Conservation (phyloP, 2,797 vertebrate genomes). For the Molossus alvarezi region DNA sequence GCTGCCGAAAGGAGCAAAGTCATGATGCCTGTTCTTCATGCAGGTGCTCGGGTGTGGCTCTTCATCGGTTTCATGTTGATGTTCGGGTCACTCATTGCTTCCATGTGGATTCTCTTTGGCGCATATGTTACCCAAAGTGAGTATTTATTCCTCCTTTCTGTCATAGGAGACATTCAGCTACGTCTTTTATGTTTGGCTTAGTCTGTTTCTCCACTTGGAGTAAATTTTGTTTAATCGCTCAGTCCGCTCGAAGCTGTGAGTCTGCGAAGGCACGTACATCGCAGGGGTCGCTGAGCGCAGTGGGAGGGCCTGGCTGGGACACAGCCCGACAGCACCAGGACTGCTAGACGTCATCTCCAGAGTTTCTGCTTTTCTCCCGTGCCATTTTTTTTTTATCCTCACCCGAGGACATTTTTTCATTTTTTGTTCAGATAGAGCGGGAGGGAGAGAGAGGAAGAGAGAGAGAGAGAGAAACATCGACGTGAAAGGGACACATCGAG, state of each 20-base stretch:
- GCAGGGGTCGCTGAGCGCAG: background rate
- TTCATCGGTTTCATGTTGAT: conserved; percentile 97
- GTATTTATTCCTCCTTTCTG: conserved; percentile 80
- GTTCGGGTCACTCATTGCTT: conserved; percentile 96
- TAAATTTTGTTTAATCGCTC: background rate
- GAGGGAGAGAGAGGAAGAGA: too few relatives aligned
- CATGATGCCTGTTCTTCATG: background rate
- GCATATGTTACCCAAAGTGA: conserved; percentile 95
- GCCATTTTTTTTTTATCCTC: background rate
- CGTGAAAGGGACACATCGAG: too few relatives aligned
- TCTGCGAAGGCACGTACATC: background rate
- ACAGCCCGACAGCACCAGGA: too few relatives aligned
- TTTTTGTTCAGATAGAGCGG: too few relatives aligned
- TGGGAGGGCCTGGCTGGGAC: background rate
- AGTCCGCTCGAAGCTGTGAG: background rate
- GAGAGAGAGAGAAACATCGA: too few relatives aligned
- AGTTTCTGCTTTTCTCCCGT: too few relatives aligned
- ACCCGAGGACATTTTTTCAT: too few relatives aligned
- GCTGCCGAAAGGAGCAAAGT: background rate
- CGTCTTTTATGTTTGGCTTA: background rate
- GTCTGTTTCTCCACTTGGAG: background rate
- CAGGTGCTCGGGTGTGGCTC: conserved; percentile 96
- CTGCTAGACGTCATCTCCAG: too few relatives aligned
- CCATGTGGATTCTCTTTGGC: conserved; percentile 96
- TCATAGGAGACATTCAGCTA: background rate